Percentiles rank a stretch among this genome's conserved stretches.
These are phyloP conservation scores for Etheostoma cragini DNA, from an alignment of 2,113 vertebrate species.

Conservation along the genomic window DNA sequence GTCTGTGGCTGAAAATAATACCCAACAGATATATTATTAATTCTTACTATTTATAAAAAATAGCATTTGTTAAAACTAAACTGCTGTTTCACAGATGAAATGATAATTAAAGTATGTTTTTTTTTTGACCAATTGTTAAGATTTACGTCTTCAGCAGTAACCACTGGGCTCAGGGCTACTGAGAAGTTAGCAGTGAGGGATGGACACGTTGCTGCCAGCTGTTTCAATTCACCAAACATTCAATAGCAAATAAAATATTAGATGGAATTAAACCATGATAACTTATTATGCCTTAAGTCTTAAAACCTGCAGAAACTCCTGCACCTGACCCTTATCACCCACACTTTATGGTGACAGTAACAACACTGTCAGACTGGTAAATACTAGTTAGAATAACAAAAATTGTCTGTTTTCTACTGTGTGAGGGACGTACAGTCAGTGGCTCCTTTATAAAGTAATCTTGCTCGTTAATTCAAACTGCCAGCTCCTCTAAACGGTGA, in stretches of 20 bases:
- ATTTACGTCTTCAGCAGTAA: neutral
- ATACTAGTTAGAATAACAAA: neutral
- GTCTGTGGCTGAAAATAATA: neutral
- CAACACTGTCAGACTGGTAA: neutral
- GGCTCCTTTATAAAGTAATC: neutral
- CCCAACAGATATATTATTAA: neutral
- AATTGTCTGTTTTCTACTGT: neutral
- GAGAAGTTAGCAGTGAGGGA: neutral
- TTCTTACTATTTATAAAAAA: neutral
- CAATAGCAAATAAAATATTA: neutral
- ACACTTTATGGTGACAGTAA: neutral
- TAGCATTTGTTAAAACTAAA: neutral
- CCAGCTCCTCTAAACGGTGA: slow-evolving; percentile 29
- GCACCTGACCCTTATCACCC: neutral
- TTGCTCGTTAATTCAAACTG: slow-evolving; percentile 12
- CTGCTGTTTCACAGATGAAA: neutral
- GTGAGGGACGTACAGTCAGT: neutral
- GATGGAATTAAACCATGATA: neutral
- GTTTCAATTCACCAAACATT: neutral
- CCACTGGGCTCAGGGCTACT: neutral
- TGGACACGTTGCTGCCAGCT: neutral
- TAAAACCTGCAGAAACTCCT: neutral
- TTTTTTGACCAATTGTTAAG: neutral
- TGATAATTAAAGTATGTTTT: neutral
- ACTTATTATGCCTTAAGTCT: neutral